A percentile compares a stretch with the other conserved stretches of the same genome.
Conservation (phyloP, 2,113 vertebrate species). For the Vidua chalybeata region DNA sequence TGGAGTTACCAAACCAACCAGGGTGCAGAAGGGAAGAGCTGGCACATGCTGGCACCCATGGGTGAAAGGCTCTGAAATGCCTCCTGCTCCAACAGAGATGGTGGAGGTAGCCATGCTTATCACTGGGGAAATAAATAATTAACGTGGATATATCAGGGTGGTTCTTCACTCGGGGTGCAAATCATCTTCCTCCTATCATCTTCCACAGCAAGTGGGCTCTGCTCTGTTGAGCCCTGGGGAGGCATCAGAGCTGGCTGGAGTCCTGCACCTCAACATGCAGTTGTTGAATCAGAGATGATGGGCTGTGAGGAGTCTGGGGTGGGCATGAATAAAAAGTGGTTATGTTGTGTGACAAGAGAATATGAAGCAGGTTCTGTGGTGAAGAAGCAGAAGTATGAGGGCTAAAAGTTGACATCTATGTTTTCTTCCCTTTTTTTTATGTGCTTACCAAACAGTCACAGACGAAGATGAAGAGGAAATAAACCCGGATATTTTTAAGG, state of each 20-base stretch:
- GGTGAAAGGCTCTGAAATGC: neutral
- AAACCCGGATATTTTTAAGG: neutral
- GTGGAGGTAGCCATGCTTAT: neutral
- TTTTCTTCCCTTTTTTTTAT: neutral
- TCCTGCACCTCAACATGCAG: fast-evolving
- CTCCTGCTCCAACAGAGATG: neutral
- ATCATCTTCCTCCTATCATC: neutral
- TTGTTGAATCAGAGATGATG: neutral
- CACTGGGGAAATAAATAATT: neutral
- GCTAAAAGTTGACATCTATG: neutral
- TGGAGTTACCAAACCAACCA: neutral
- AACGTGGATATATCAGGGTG: neutral
- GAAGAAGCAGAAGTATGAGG: neutral
- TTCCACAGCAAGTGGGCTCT: neutral
- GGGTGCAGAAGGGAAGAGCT: neutral
- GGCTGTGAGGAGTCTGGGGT: neutral
- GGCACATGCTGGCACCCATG: neutral
- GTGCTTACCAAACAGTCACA: slow-evolving; percentile 16
- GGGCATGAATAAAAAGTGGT: neutral
- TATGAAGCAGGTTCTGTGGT: neutral
- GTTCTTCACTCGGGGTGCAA: neutral
- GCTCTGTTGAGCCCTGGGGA: neutral
- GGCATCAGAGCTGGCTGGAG: neutral
- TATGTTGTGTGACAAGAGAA: neutral
- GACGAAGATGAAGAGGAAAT: slow-evolving; percentile 54